Evolutionary conservation across 2,888 invertebrate species (phyloP).

Genomic region (Amblyjoppa proteus): DNA sequence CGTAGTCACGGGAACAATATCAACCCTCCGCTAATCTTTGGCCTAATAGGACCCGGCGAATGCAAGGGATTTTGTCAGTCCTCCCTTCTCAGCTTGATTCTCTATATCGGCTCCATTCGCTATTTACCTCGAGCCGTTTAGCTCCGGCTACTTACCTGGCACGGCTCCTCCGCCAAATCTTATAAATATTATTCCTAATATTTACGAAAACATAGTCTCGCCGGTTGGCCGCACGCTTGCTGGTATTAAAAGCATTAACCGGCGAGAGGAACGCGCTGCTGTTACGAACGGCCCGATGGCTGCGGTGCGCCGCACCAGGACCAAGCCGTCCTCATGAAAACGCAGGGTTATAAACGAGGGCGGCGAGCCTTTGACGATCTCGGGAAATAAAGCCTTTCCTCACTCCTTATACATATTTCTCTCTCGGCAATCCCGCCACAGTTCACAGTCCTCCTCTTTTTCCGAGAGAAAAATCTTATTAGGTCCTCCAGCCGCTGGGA

Average conservation of each 20-base stretch:
- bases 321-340: slow-evolving; percentile 3
- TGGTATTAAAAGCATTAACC: slow-evolving; percentile 39
- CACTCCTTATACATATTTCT: slow-evolving; percentile 8
- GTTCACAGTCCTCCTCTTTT: slow-evolving; percentile 15
- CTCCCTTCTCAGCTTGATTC: slow-evolving; percentile 20
- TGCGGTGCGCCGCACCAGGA: slow-evolving; percentile 16
- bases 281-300: neutral
- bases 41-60: slow-evolving; percentile 44
- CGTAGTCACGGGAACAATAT: slow-evolving; percentile 62
- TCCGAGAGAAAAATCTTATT: slow-evolving; percentile 15
- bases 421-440: slow-evolving; percentile 9
- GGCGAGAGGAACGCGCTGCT: slow-evolving; percentile 23
- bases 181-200: slow-evolving; percentile 83
- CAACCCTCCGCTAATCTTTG: slow-evolving; percentile 58
- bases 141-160: slow-evolving; percentile 41
- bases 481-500: neutral
- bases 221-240: slow-evolving; percentile 24
- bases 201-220: slow-evolving; percentile 78
- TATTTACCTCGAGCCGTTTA: slow-evolving; percentile 4
- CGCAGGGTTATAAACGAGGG: slow-evolving; percentile 57
- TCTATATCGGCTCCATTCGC: slow-evolving; percentile 26
- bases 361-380: slow-evolving; percentile 45
- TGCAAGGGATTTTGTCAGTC: slow-evolving; percentile 1
- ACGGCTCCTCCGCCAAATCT: slow-evolving; percentile 74
- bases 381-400: slow-evolving; percentile 39